A percentile compares a stretch with the other conserved stretches of the same genome.
Conservation (phyloP, 2,113 vertebrate species). For the Xenopus tropicalis region DNA sequence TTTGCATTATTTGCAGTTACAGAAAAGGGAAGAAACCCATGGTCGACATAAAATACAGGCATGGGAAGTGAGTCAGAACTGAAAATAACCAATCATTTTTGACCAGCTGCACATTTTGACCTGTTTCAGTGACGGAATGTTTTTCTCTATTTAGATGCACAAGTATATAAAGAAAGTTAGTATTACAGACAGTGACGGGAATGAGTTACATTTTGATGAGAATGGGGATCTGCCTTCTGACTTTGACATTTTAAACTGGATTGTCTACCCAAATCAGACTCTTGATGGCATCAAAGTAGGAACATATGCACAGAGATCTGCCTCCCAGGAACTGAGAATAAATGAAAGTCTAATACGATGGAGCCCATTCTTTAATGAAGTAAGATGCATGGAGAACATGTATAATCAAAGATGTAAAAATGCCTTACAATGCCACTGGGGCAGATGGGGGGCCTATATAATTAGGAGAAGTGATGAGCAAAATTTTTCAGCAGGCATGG, state of each 20-base stretch:
- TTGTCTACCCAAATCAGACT: slow-evolving; percentile 3
- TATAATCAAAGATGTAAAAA: no score
- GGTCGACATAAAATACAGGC: neutral
- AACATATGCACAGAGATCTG: neutral
- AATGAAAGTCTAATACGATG: slow-evolving; percentile 8
- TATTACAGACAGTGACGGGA: neutral
- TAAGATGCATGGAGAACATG: no score
- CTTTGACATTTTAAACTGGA: slow-evolving; percentile 12
- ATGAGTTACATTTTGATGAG: neutral
- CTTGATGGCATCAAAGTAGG: slow-evolving; percentile 5
- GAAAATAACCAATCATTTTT: neutral
- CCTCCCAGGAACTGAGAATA: neutral
- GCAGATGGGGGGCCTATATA: no score
- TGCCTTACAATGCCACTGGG: no score
- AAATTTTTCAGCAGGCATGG: no score
- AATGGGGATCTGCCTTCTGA: neutral
- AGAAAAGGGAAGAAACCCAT: neutral
- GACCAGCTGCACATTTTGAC: no score
- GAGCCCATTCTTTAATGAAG: neutral
- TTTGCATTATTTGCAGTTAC: neutral
- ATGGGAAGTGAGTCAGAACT: slow-evolving; percentile 4
- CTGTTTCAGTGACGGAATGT: neutral
- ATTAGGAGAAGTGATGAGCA: no score
- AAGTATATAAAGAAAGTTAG: neutral
- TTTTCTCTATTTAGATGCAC: neutral